A percentile compares a stretch with the other conserved stretches of the same genome.
phyloP scores from a whole-genome alignment of 2,113 vertebrate genomes.

The Melierax canorus region DNA sequence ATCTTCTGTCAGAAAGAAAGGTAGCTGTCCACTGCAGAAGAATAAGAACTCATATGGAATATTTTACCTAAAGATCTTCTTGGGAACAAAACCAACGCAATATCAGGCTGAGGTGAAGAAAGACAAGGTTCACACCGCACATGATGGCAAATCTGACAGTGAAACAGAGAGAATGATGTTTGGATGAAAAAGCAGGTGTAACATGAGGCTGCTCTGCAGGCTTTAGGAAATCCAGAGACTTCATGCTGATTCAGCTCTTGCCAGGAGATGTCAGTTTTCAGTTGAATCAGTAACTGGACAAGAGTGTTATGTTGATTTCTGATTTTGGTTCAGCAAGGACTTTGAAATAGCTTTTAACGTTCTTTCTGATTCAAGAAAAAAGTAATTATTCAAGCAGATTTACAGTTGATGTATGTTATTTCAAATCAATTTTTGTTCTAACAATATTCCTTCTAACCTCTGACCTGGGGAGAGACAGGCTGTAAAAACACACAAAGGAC shows the following conservation, averaged over 20 bases:
- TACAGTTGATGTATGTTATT: background rate
- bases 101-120: background rate
- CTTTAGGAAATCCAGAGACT: background rate
- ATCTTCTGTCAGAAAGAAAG: background rate
- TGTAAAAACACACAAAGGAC: no score
- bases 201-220: background rate
- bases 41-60: background rate
- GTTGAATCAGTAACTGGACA: background rate
- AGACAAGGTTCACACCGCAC: background rate
- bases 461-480: no score
- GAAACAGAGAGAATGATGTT: background rate
- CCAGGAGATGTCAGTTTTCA: constrained; percentile 21
- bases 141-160: background rate
- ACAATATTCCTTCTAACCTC: no score
- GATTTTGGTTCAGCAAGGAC: background rate
- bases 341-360: background rate
- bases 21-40: background rate
- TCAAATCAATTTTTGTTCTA: no score
- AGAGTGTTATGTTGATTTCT: background rate
- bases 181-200: background rate
- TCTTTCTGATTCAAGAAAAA: background rate
- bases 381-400: background rate
- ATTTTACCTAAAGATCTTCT: background rate
- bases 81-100: background rate
- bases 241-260: constrained; percentile 6